phyloP scores from a whole-genome alignment of 2,888 invertebrate species.

The Hypselothyrea guttata region DNA sequence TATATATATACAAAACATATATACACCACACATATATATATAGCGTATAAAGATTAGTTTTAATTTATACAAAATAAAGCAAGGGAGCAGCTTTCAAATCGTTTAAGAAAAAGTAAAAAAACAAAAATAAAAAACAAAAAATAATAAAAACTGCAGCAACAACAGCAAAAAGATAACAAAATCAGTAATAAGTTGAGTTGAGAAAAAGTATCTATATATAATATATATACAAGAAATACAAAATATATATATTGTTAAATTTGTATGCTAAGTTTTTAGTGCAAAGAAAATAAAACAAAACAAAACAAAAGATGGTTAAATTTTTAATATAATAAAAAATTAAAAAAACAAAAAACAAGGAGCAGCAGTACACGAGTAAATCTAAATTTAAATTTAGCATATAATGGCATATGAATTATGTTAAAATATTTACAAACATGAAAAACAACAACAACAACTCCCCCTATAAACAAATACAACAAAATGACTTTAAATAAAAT shows the following conservation, averaged over 20 bases:
- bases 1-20: slow-evolving; percentile 49
- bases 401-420: slow-evolving; percentile 66
- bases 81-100: slow-evolving; percentile 69
- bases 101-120: slow-evolving; percentile 30
- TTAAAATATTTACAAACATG: slow-evolving; percentile 67
- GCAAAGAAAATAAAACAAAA: slow-evolving; percentile 62
- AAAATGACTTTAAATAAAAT: slow-evolving; percentile 42
- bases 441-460: slow-evolving; percentile 28
- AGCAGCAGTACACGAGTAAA: slow-evolving; percentile 44
- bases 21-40: slow-evolving; percentile 46
- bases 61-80: slow-evolving; percentile 71
- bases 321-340: slow-evolving; percentile 29
- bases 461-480: slow-evolving; percentile 34
- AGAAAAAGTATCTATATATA: slow-evolving; percentile 54
- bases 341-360: slow-evolving; percentile 9
- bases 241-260: slow-evolving; percentile 70
- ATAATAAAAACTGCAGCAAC: slow-evolving; percentile 10
- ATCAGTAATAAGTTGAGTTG: slow-evolving; percentile 35
- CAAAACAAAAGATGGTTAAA: slow-evolving; percentile 32
- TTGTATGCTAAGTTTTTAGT: slow-evolving; percentile 78
- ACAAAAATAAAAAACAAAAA: slow-evolving; percentile 24
- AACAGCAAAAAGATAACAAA: slow-evolving; percentile 14
- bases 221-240: slow-evolving; percentile 56
- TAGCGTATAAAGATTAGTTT: slow-evolving; percentile 55
- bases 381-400: slow-evolving; percentile 68